Conservation (phyloP, 2,888 invertebrate species). For the Eilema sororculum region DNA sequence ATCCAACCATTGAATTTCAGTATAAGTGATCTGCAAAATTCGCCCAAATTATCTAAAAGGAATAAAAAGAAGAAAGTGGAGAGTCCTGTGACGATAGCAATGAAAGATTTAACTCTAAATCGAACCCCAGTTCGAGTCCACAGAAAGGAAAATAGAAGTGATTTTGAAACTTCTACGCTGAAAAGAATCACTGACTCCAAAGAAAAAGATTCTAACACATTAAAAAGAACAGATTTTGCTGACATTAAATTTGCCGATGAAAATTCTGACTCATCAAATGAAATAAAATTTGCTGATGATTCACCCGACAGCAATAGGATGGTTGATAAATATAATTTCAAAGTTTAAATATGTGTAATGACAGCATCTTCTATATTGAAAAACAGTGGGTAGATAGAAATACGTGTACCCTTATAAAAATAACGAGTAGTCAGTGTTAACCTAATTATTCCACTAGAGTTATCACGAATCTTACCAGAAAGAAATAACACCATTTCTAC, state of each 20-base stretch:
- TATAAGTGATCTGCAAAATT: conserved; percentile 79
- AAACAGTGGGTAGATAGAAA: conserved; percentile 31
- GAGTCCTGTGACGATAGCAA: conserved; percentile 70
- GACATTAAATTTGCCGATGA: conserved; percentile 92
- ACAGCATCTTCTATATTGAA: conserved; percentile 37
- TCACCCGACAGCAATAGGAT: conserved; percentile 82
- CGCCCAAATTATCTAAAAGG: conserved; percentile 72
- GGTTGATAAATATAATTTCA: conserved; percentile 76
- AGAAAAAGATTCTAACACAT: conserved; percentile 86
- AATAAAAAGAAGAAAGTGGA: conserved; percentile 73
- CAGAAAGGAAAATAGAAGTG: conserved; percentile 65
- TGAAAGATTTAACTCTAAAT: conserved; percentile 77
- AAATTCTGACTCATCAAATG: conserved; percentile 86
- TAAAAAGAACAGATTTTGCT: conserved; percentile 87
- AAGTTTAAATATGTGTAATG: conserved; percentile 58
- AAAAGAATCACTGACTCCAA: conserved; percentile 90
- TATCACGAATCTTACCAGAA: not conserved
- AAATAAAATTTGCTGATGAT: conserved; percentile 82
- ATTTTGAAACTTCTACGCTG: conserved; percentile 73
- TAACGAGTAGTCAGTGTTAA: not conserved
- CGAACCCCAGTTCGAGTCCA: conserved; percentile 77
- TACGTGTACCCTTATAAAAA: conserved; percentile 33
- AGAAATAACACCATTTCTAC: not conserved
- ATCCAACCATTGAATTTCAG: conserved; percentile 85
- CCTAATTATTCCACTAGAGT: not conserved